Evolutionary conservation across 2,113 vertebrate genomes (phyloP), one percentile per base, ranked within the genome.

Genomic region (Urocolius indicus): DNA sequence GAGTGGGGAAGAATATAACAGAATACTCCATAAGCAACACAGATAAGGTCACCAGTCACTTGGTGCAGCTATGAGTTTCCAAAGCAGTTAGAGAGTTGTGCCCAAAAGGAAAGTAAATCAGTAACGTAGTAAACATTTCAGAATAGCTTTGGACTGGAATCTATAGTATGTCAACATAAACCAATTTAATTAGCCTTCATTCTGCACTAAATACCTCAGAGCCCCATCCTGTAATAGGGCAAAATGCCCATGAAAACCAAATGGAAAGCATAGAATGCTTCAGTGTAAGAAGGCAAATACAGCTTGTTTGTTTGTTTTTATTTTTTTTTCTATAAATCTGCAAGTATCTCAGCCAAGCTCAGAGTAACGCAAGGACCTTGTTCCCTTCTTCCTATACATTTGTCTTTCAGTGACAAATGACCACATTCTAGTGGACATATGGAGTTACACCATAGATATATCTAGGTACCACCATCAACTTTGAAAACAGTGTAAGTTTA

Each of bases 171-270:
- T 84, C 51, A 91, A 92, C 62, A 84, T 20, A 65, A 46, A 90
- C 71, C 59, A 65, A 36, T 49, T 91, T 89, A 94, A 76, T 97
- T 87, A 81, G 69, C 45, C 48, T 92, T 82, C 77, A 76, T 82
- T 86, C 84, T 87, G 29, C 26, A 45, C 45, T 62, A 51, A 84
- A 76, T 87, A 78, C 36, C 41, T 81, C 54, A 58, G n/a, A 93
- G 45, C 22, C 46, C 51, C 69, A 5, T 76, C 58, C 79, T 75
- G 36, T 5, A 83, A 19, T 8, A 81, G 49, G 73, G 62, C 26
- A 87, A 80, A 94, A 65, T 65, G 51, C 58, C 71, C 16, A 14
- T 52, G 32, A 84, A 93, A 91, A 49, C 57, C 61, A 72, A 52
- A n/a, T 67, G 26, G 46, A 94, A 88, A 68, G 34, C 0, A 0